A percentile compares a stretch with the other conserved stretches of the same genome.
Conservation (phyloP, 2,113 vertebrate genomes). For the Dinomys branickii region DNA sequence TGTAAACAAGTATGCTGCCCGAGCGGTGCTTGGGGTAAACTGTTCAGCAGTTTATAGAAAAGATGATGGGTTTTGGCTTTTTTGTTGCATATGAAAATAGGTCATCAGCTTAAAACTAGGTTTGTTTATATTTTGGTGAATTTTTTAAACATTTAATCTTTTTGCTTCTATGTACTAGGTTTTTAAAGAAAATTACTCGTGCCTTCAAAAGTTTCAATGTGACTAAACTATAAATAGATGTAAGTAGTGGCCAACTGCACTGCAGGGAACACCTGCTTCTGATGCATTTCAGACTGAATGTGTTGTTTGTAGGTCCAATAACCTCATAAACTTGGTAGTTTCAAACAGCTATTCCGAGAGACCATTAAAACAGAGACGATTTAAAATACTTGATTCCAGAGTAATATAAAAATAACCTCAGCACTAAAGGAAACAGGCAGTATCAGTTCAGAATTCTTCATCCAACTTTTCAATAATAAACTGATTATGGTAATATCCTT, state of each 20-base stretch:
- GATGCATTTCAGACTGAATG: neutral
- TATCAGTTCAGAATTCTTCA: conserved; percentile 17
- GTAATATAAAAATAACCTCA: conserved; percentile 63
- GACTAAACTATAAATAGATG: neutral
- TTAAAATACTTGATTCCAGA: conserved; percentile 74
- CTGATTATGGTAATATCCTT: conserved; percentile 1
- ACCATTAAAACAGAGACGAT: neutral
- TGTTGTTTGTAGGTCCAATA: neutral
- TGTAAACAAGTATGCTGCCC: neutral
- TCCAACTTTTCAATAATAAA: conserved; percentile 2
- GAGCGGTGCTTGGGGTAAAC: neutral
- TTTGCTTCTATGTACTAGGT: neutral
- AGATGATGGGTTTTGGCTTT: neutral
- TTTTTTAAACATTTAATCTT: conserved; percentile 6
- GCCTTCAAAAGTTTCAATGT: neutral
- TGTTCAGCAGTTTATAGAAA: neutral
- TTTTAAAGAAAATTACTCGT: neutral
- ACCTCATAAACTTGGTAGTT: conserved; percentile 1
- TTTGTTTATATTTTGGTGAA: neutral
- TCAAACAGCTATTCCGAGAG: conserved; percentile 9
- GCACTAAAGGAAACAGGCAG: neutral
- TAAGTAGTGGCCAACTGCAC: neutral
- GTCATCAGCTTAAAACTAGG: conserved; percentile 37
- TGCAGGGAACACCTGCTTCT: neutral
- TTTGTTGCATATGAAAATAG: neutral